These are phyloP conservation scores for Tortrix viridana DNA, from an alignment of 2,888 invertebrate species.

Conservation along the genomic window DNA sequence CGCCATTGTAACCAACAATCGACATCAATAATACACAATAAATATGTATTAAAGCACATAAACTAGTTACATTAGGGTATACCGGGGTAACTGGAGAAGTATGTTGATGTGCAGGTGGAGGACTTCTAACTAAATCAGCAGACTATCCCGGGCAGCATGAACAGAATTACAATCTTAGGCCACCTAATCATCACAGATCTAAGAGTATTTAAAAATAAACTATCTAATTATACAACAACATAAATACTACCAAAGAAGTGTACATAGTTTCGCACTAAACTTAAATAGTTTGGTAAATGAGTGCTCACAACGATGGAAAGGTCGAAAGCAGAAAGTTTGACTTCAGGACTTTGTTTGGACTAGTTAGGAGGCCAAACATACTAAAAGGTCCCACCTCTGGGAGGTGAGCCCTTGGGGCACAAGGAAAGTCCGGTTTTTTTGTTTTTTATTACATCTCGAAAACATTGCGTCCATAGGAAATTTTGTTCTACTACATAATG, in stretches of 20 bases:
- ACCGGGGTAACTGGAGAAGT: constrained; percentile 89
- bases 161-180: constrained; percentile 55
- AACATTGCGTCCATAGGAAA: too few relatives aligned
- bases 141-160: constrained; percentile 84
- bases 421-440: too few relatives aligned
- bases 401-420: too few relatives aligned
- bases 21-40: neutral
- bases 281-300: too few relatives aligned
- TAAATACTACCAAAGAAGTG: constrained; percentile 34
- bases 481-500: too few relatives aligned
- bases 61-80: constrained; percentile 69
- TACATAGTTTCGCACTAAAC: too few relatives aligned
- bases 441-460: too few relatives aligned
- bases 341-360: too few relatives aligned
- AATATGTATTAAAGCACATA: constrained; percentile 37
- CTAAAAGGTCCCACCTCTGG: too few relatives aligned
- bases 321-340: too few relatives aligned
- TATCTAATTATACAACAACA: constrained; percentile 31
- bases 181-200: constrained; percentile 35
- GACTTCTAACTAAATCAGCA: constrained; percentile 87
- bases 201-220: constrained; percentile 18
- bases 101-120: constrained; percentile 94
- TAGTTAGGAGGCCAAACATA: too few relatives aligned
- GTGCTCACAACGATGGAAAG: too few relatives aligned
- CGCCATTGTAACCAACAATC: constrained; percentile 4